phyloP scores from a whole-genome alignment of 2,888 invertebrate genomes.

The Neelides folsomi region DNA sequence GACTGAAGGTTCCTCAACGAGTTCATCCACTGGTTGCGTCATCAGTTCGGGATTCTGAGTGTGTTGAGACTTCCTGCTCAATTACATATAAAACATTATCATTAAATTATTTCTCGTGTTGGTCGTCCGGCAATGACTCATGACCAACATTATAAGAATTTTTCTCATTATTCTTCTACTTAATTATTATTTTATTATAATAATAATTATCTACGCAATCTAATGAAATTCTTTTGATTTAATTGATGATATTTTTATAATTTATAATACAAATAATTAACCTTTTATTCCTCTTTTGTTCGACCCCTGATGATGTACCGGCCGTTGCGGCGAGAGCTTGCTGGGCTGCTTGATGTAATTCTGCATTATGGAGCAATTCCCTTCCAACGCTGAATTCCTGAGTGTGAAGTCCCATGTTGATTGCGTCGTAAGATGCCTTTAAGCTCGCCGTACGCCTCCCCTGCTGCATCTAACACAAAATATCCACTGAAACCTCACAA shows the following conservation, averaged over 20 bases:
- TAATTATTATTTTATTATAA: no score
- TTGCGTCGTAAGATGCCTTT: constrained; percentile 89
- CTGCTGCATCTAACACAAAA: constrained; percentile 62
- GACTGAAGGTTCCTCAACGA: constrained; percentile 50
- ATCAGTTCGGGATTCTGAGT: constrained; percentile 24
- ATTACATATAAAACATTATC: neutral
- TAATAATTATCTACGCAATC: no score
- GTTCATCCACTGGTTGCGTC: constrained; percentile 34
- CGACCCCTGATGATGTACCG: constrained; percentile 18
- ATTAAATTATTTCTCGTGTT: no score
- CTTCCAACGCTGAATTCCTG: constrained; percentile 56
- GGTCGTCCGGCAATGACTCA: no score
- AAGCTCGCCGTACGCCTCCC: constrained; percentile 83
- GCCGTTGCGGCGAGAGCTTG: constrained; percentile 54
- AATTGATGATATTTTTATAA: no score
- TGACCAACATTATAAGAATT: no score
- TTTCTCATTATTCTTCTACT: no score
- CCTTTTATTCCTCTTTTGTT: constrained; percentile 30
- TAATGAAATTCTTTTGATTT: no score
- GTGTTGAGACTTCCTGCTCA: constrained; percentile 29
- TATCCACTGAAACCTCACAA: no score
- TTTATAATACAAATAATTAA: no score
- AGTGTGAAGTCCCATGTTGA: constrained; percentile 43
- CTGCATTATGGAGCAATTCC: constrained; percentile 45
- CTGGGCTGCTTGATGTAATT: constrained; percentile 49